phyloP scores from a whole-genome alignment of 2,797 vertebrate genomes.

The Thunnus albacares region DNA sequence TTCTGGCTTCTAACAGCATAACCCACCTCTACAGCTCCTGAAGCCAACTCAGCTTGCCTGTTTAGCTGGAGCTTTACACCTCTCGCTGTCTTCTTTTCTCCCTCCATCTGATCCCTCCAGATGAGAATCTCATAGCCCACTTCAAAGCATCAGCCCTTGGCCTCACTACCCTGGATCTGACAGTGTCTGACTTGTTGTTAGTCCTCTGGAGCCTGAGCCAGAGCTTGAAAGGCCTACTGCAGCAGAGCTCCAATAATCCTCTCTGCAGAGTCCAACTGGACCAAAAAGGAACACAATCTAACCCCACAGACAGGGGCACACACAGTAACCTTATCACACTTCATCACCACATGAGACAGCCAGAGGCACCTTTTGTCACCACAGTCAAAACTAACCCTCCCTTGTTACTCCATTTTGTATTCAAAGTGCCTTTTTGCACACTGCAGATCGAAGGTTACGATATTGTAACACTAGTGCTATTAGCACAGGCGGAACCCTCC shows the following conservation, averaged over 20 bases:
- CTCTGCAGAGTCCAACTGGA: conserved; percentile 66
- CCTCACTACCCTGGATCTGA: conserved; percentile 78
- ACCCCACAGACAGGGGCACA: conserved; percentile 52
- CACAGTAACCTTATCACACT: conserved; percentile 47
- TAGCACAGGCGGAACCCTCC: too few species aligned
- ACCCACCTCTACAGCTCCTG: conserved; percentile 45
- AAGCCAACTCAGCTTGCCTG: conserved; percentile 52
- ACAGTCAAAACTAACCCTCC: conserved; percentile 4
- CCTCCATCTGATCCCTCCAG: conserved; percentile 73
- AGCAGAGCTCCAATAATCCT: conserved; percentile 74
- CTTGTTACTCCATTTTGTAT: conserved; percentile 28
- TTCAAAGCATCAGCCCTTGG: conserved; percentile 81
- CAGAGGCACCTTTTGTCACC: conserved; percentile 33
- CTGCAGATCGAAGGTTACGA: background rate
- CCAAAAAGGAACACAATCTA: conserved; percentile 65
- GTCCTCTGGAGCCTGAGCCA: conserved; percentile 75
- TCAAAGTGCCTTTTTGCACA: conserved; percentile 36
- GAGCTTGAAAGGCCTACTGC: conserved; percentile 74
- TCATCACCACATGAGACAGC: conserved; percentile 35
- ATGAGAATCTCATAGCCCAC: conserved; percentile 79
- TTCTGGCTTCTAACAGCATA: conserved; percentile 30
- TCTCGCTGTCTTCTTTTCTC: conserved; percentile 64
- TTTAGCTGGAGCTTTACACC: conserved; percentile 75
- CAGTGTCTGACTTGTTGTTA: conserved; percentile 80
- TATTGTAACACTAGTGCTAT: too few species aligned